A percentile compares a stretch with the other conserved stretches of the same genome.
Conservation (phyloP, 2,888 invertebrate genomes). For the Piscicola geometra region DNA sequence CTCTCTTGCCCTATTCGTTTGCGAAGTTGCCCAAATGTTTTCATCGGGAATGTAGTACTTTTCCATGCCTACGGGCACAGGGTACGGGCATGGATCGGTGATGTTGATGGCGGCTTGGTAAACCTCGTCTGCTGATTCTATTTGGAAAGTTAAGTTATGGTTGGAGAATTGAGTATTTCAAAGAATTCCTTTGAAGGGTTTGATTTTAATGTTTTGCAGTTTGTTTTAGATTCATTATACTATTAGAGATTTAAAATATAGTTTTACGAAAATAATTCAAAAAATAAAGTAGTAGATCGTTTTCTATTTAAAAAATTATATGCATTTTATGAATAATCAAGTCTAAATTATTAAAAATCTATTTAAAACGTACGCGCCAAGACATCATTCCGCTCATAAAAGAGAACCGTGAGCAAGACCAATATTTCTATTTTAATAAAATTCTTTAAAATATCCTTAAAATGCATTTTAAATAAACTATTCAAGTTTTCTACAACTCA, state of each 20-base stretch:
- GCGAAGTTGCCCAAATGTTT: conserved; percentile 45
- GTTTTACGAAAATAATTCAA: too few species aligned
- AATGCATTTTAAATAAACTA: not conserved
- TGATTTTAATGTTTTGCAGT: too few species aligned
- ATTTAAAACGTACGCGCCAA: not conserved
- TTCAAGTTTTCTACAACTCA: not conserved
- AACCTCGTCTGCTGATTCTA: not conserved
- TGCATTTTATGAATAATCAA: too few species aligned
- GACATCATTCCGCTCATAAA: not conserved
- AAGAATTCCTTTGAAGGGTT: too few species aligned
- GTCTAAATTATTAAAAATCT: too few species aligned
- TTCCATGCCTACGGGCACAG: conserved; percentile 45
- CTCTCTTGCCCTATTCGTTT: conserved; percentile 41
- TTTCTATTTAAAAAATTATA: too few species aligned
- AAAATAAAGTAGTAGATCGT: too few species aligned
- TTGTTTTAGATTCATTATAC: too few species aligned
- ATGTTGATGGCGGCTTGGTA: conserved; percentile 41
- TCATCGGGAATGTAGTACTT: conserved; percentile 45
- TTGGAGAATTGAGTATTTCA: too few species aligned
- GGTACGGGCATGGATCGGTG: conserved; percentile 45
- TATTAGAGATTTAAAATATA: too few species aligned
- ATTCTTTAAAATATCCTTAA: not conserved
- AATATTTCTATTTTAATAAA: not conserved
- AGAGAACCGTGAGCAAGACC: not conserved
- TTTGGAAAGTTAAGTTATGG: not conserved